Percentiles rank a stretch among this genome's conserved stretches.
Evolutionary conservation across 2,113 vertebrate species (phyloP).

Genomic region (Apteryx owenii): DNA sequence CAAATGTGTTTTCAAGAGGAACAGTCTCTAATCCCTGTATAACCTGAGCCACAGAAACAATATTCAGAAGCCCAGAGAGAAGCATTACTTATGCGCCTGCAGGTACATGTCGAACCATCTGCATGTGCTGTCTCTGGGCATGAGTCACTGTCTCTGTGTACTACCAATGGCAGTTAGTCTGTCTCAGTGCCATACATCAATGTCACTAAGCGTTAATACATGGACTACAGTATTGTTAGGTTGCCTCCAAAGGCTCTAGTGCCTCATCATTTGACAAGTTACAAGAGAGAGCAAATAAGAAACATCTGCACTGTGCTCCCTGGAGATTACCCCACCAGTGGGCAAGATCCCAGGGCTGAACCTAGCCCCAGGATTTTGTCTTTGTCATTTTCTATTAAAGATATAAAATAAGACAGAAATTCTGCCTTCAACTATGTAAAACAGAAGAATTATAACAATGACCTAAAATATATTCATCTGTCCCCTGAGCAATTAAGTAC

Average conservation of each 20-base stretch:
- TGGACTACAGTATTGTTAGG: background rate
- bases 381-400: background rate
- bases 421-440: background rate
- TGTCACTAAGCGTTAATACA: background rate
- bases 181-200: background rate
- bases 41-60: background rate
- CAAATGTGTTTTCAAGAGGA: background rate
- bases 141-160: fast-evolving
- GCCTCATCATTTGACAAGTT: background rate
- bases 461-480: too few relatives aligned
- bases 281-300: background rate
- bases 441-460: too few relatives aligned
- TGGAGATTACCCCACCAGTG: background rate
- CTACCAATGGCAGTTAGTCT: background rate
- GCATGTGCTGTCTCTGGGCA: background rate
- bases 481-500: too few relatives aligned
- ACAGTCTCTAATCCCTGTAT: background rate
- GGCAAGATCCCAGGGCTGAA: background rate
- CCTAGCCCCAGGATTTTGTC: background rate
- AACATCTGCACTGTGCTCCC: background rate
- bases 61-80: background rate
- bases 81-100: background rate
- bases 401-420: background rate
- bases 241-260: background rate
- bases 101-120: background rate